A percentile compares a stretch with the other conserved stretches of the same genome.
phyloP scores from a whole-genome alignment of 2,113 vertebrate species.

The Charadrius vociferus region DNA sequence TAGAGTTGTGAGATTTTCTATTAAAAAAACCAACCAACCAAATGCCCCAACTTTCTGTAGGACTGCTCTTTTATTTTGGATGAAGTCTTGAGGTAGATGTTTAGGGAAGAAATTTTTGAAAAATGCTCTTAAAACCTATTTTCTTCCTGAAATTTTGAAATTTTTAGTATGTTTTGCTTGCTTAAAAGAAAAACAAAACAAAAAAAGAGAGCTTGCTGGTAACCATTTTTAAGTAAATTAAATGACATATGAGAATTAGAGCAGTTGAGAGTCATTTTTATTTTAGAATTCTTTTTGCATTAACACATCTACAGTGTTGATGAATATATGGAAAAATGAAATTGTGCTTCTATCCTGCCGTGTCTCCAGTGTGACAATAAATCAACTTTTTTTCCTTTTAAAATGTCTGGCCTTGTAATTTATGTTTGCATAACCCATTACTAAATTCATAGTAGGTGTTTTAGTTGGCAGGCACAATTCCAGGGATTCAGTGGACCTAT shows the following conservation, averaged over 20 bases:
- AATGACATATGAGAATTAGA: constrained; percentile 48
- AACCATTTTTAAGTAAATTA: constrained; percentile 55
- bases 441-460: constrained; percentile 89
- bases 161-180: neutral
- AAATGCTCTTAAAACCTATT: neutral
- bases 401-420: constrained; percentile 88
- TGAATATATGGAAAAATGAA: constrained; percentile 90
- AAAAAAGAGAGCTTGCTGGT: neutral
- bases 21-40: neutral
- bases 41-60: neutral
- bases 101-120: neutral
- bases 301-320: constrained; percentile 82
- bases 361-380: constrained; percentile 87
- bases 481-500: constrained; percentile 72
- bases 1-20: neutral
- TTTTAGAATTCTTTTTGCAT: constrained; percentile 83
- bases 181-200: neutral
- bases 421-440: constrained; percentile 90
- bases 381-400: constrained; percentile 89
- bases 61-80: neutral
- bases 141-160: neutral
- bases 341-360: constrained; percentile 80
- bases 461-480: constrained; percentile 82
- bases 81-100: neutral
- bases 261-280: constrained; percentile 67